These are phyloP conservation scores for Archilochus colubris DNA, from an alignment of 2,113 vertebrate genomes.

Conservation along the genomic window DNA sequence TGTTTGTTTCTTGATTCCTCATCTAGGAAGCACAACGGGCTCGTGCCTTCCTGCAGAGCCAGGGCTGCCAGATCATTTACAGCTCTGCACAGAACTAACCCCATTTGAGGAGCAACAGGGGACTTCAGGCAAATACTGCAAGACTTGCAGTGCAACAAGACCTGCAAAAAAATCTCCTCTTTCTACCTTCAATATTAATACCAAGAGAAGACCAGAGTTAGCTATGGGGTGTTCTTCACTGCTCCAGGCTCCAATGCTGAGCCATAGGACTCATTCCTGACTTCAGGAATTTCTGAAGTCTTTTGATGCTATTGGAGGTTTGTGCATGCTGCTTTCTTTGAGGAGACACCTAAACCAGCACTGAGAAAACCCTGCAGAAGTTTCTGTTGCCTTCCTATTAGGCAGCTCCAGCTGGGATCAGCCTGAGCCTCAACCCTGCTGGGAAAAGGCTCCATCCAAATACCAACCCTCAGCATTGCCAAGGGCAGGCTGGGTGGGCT, in stretches of 20 bases:
- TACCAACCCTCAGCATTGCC: not conserved
- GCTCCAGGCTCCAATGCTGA: not conserved
- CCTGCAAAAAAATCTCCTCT: not conserved
- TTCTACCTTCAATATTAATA: not conserved
- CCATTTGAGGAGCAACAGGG: not conserved
- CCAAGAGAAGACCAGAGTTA: not conserved
- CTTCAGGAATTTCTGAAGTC: not conserved
- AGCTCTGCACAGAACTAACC: not conserved
- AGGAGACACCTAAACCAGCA: not conserved
- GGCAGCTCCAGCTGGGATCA: not conserved
- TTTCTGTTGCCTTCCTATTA: not conserved
- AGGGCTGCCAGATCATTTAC: not conserved
- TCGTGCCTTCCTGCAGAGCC: not conserved
- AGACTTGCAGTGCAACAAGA: not conserved
- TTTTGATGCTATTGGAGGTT: not conserved
- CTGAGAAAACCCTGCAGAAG: not conserved
- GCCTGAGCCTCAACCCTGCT: not conserved
- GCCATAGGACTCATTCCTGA: not conserved
- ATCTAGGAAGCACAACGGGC: not conserved
- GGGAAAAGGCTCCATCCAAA: not conserved
- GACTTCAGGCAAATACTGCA: not conserved
- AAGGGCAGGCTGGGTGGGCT: fast-evolving
- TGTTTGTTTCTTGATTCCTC: not conserved
- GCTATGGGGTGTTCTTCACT: not conserved
- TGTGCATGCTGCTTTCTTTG: not conserved